Evolutionary conservation across 1,140 invertebrate species (phyloP), one percentile per base, ranked within the genome.

Genomic region (Rhagoletis zephyria): DNA sequence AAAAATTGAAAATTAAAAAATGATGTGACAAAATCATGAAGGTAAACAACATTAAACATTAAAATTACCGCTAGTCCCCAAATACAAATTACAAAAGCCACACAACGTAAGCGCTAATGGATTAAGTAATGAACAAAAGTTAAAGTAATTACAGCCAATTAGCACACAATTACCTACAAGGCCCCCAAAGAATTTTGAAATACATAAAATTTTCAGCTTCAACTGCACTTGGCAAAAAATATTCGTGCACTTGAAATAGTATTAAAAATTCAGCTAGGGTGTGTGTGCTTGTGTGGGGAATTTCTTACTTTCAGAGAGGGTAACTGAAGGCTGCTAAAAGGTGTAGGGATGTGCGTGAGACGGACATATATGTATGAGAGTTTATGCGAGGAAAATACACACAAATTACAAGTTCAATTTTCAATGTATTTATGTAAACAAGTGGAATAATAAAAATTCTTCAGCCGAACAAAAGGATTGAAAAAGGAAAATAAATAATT

Each of bases 101-200:
- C 74, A 81, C 48, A 81, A 81, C 14, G 19, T 81, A 30, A 81
- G 19, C 45, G 14, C 74, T 81, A 81, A 81, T 81, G 9, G 48
- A 81, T 81, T 56, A 59, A 56, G 74, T 81, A 81, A 81, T 81
- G 74, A 56, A 81, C 40, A 48, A 81, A 19, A 56, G 45, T 81
- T 81, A 81, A 81, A 56, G 45, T 56, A 81, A 81, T 81, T 81
- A 81, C 74, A 81, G 74, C 16, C 74, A 81, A 81, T 81, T 81
- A 81, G 16, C 74, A 81, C 74, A 81, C 74, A 81, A 81, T 81
- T 81, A 56, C 45, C 48, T 81, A 81, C 74, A 30, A 51, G 30
- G 56, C 45, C 74, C 74, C 56, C 74, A 51, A 81, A 19, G 48
- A 81, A 81, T 81, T 81, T 30, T 19, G 6, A 81, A 81, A 81